These are phyloP conservation scores for Phataginus tetradactyla DNA, from an alignment of 2,797 vertebrate species.

Conservation along the genomic window DNA sequence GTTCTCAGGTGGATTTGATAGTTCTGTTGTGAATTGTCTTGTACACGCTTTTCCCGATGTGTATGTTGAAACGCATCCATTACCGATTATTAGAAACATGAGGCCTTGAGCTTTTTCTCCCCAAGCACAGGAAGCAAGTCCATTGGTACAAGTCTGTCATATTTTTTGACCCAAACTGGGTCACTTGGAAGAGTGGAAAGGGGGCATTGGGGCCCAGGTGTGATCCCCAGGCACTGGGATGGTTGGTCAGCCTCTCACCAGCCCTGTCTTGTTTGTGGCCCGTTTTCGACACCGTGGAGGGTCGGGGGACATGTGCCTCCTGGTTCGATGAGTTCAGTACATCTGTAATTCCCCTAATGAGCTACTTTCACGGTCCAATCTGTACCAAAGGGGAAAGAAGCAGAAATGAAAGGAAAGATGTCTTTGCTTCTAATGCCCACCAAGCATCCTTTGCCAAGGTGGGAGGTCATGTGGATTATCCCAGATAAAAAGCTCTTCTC, in stretches of 20 bases:
- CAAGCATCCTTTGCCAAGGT: background rate
- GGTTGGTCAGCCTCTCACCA: fast-evolving
- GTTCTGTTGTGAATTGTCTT: background rate
- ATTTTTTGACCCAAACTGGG: background rate
- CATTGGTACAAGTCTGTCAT: fast-evolving
- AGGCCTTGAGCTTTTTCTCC: background rate
- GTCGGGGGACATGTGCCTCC: fast-evolving
- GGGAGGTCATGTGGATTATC: fast-evolving
- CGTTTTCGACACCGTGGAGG: fast-evolving
- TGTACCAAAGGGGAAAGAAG: no score
- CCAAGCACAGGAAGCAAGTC: background rate
- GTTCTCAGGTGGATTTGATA: background rate
- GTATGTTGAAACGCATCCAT: background rate
- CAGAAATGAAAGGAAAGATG: background rate
- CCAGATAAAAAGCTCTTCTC: background rate
- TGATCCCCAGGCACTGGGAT: fast-evolving
- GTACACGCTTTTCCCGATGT: background rate
- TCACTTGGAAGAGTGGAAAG: fast-evolving
- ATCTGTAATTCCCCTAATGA: background rate
- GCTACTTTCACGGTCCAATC: background rate
- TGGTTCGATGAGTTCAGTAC: fast-evolving
- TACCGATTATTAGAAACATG: background rate
- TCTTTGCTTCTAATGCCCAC: no score
- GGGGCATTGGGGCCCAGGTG: fast-evolving
- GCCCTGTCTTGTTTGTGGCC: background rate